Evolutionary conservation across 1,140 invertebrate genomes (phyloP).

Genomic region (Wiebesia pumilae): DNA sequence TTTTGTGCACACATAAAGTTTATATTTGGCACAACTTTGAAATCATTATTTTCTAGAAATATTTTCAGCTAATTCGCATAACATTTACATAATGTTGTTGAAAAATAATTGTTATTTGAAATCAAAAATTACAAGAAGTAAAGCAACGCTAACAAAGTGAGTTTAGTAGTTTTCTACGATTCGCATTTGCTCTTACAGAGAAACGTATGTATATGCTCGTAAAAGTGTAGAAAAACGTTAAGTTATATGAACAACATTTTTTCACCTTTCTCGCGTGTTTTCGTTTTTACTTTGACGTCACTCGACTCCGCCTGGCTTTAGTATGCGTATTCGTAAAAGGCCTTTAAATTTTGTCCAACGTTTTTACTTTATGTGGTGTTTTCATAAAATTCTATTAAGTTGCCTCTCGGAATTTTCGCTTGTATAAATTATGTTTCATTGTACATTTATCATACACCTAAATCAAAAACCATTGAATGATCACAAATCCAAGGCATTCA

Average conservation of each 20-base stretch:
- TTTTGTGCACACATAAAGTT: too few relatives aligned
- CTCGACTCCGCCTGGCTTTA: background rate
- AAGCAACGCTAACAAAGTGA: background rate
- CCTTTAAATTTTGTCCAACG: background rate
- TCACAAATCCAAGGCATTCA: background rate
- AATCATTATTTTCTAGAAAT: too few relatives aligned
- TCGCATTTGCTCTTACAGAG: background rate
- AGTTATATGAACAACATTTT: background rate
- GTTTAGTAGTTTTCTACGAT: background rate
- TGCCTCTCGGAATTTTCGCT: background rate
- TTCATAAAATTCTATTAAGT: background rate
- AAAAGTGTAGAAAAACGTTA: background rate
- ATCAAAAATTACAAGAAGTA: background rate
- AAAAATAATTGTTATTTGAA: too few relatives aligned
- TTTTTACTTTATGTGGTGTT: background rate
- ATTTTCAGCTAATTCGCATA: too few relatives aligned
- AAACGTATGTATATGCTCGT: background rate
- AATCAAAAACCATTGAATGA: background rate
- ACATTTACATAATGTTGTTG: too few relatives aligned
- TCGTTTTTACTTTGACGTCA: constrained; percentile 32
- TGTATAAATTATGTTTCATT: background rate
- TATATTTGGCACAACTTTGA: background rate
- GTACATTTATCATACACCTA: background rate
- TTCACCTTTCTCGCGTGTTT: background rate
- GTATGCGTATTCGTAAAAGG: background rate